Evolutionary conservation across 2,113 vertebrate genomes (phyloP).

Genomic region (Pelmatolapia mariae): DNA sequence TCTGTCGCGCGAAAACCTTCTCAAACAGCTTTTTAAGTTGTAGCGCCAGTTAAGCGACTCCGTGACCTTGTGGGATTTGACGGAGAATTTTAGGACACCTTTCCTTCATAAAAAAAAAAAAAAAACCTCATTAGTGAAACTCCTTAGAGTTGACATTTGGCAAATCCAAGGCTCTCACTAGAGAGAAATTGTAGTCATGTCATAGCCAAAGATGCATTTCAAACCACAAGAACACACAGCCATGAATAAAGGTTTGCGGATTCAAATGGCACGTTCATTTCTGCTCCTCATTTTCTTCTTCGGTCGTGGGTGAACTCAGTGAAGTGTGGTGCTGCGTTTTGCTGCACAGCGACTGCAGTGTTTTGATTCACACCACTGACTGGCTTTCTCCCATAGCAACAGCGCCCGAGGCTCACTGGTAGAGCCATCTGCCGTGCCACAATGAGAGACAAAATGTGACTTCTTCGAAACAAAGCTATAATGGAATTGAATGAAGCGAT

Average conservation of each 20-base stretch:
- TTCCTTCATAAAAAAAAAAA: not conserved
- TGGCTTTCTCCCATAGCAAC: not conserved
- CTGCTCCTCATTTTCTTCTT: not conserved
- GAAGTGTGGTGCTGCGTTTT: not conserved
- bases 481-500: not conserved
- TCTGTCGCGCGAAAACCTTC: not conserved
- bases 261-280: not conserved
- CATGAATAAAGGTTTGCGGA: not conserved
- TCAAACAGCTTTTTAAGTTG: not conserved
- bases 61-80: not conserved
- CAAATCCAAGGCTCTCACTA: not conserved
- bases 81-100: not conserved
- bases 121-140: not conserved
- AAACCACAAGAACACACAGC: not conserved
- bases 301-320: not conserved
- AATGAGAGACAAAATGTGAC: not conserved
- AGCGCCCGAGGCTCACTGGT: not conserved
- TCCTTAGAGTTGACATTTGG: not conserved
- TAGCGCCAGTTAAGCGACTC: not conserved
- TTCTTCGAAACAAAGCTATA: not conserved
- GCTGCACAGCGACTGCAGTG: not conserved
- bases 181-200: not conserved
- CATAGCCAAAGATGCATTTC: not conserved
- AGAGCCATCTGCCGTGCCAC: not conserved
- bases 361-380: not conserved